These are phyloP conservation scores for Leptodirus hochenwartii DNA, from an alignment of 2,888 invertebrate genomes.

Conservation along the genomic window DNA sequence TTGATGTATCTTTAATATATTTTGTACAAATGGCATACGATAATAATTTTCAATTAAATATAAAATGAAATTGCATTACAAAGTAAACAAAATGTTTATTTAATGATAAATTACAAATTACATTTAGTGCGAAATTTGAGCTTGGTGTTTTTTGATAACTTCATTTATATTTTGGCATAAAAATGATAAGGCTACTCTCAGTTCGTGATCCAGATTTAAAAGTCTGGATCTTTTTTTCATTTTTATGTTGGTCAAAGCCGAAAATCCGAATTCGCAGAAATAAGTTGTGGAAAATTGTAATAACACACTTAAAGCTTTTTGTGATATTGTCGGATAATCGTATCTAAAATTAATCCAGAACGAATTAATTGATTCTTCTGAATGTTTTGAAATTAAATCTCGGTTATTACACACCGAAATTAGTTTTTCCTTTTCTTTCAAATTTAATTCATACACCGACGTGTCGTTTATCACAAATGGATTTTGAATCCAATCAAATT, in stretches of 20 bases:
- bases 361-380: conserved; percentile 2
- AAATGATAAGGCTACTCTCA: background rate
- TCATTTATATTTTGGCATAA: conserved; percentile 3
- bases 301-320: too few species aligned
- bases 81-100: too few species aligned
- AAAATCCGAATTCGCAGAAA: background rate
- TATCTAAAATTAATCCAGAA: background rate
- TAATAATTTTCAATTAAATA: too few species aligned
- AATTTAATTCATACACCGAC: conserved; percentile 1
- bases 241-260: conserved; percentile 1
- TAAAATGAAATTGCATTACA: too few species aligned
- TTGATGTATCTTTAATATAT: too few species aligned
- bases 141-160: conserved; percentile 1
- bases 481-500: too few species aligned
- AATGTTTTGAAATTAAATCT: conserved; percentile 2
- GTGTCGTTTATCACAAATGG: conserved; percentile 1
- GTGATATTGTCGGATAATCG: conserved; percentile 1
- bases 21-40: too few species aligned
- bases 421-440: conserved; percentile 2
- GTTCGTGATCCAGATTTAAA: conserved; percentile 1
- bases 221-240: conserved; percentile 2
- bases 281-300: too few species aligned
- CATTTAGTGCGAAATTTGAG: background rate
- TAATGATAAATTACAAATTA: conserved; percentile 3
- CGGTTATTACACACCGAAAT: conserved; percentile 2